Percentiles rank a stretch among this genome's conserved stretches.
These are phyloP conservation scores for Corythucha ciliata DNA, from an alignment of 2,888 invertebrate genomes.

Conservation along the genomic window DNA sequence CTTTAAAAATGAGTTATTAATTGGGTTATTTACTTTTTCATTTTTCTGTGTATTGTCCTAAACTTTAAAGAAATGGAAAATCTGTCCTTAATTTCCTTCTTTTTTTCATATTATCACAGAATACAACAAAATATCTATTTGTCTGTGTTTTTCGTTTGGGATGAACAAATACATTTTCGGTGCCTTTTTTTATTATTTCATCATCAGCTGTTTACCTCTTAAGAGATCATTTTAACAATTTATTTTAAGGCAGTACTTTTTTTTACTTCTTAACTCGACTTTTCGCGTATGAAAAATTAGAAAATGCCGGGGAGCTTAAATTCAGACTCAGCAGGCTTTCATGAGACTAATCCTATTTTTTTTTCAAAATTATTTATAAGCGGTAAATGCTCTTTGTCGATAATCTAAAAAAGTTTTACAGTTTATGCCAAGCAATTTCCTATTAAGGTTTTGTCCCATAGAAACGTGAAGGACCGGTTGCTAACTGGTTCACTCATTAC, in stretches of 20 bases:
- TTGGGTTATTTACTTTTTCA: no score
- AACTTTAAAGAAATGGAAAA: not conserved
- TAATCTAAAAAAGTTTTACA: not conserved
- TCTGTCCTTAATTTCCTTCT: no score
- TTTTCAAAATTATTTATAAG: not conserved
- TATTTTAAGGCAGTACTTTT: not conserved
- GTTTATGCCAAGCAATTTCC: not conserved
- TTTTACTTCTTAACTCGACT: not conserved
- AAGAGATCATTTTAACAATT: no score
- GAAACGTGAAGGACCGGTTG: no score
- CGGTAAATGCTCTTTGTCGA: not conserved
- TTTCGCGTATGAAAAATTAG: not conserved
- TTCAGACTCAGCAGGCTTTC: not conserved
- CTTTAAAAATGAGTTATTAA: constrained; percentile 15
- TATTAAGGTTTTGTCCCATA: not conserved
- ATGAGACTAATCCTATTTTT: not conserved
- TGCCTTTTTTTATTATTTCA: no score
- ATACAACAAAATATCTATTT: no score
- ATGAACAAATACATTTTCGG: no score
- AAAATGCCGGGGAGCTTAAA: not conserved
- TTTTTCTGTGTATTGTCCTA: not conserved
- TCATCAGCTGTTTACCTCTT: no score
- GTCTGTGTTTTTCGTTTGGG: no score
- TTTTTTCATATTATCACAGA: no score
- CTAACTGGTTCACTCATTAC: not conserved